Evolutionary conservation across 2,888 invertebrate genomes (phyloP).

Genomic region (Orthosia incerta): DNA sequence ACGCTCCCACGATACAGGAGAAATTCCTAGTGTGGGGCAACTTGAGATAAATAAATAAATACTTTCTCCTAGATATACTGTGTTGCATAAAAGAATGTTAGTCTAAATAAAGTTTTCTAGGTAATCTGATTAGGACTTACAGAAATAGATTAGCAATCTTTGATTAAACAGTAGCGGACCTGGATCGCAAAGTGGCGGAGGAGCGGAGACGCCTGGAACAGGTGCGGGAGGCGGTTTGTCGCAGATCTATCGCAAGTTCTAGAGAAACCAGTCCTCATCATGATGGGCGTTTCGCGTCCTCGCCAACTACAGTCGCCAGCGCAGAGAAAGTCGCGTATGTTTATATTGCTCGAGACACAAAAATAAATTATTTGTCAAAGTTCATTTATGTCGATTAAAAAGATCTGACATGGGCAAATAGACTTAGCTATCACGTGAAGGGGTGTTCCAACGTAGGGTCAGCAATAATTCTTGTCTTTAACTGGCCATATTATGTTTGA

Average conservation of each 20-base stretch:
- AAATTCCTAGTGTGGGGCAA: too few species aligned
- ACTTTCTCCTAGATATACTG: too few species aligned
- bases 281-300: constrained; percentile 1
- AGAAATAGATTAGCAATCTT: not conserved
- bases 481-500: not conserved
- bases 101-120: not conserved
- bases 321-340: constrained; percentile 69
- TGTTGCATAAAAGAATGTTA: not conserved
- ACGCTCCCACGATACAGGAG: too few species aligned
- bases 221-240: constrained; percentile 83
- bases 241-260: constrained; percentile 62
- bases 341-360: not conserved
- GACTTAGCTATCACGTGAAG: not conserved
- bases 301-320: constrained; percentile 28
- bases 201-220: constrained; percentile 83
- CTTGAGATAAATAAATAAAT: too few species aligned
- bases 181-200: constrained; percentile 85
- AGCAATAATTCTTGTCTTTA: too few species aligned
- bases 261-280: constrained; percentile 59
- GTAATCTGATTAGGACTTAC: not conserved
- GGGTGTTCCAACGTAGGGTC: too few species aligned
- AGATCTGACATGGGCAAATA: not conserved
- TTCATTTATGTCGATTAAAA: not conserved
- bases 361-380: not conserved
- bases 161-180: constrained; percentile 78